These are phyloP conservation scores for Neuroscelio doddi DNA, from an alignment of 2,888 invertebrate species.

Conservation along the genomic window DNA sequence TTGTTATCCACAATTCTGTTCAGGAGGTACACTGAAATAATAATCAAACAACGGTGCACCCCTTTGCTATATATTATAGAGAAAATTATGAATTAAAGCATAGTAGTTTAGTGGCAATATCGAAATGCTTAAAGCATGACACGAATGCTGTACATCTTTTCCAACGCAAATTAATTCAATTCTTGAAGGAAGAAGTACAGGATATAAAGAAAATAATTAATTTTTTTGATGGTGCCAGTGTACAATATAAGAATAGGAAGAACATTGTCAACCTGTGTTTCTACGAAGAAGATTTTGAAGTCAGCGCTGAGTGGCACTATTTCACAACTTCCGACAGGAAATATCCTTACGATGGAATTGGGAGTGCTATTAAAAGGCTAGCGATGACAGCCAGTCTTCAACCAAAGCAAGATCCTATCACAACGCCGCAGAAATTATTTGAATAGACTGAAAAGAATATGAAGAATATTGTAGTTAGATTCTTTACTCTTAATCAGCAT, in stretches of 20 bases:
- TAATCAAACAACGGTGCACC: too few relatives aligned
- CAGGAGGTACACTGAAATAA: too few relatives aligned
- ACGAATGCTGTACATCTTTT: too few relatives aligned
- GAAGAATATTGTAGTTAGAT: too few relatives aligned
- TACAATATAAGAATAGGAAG: constrained; percentile 23
- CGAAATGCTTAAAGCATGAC: too few relatives aligned
- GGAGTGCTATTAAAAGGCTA: constrained; percentile 26
- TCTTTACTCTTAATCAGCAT: too few relatives aligned
- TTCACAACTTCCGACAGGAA: constrained; percentile 21
- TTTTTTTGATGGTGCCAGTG: constrained; percentile 34
- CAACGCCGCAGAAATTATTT: constrained; percentile 25
- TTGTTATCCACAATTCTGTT: too few relatives aligned
- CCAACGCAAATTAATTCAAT: too few relatives aligned
- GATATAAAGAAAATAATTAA: constrained; percentile 25
- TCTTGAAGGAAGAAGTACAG: too few relatives aligned
- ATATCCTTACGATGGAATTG: constrained; percentile 28
- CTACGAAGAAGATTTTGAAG: constrained; percentile 28
- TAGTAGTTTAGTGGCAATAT: too few relatives aligned
- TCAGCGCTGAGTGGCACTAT: constrained; percentile 31
- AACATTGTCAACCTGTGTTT: constrained; percentile 12
- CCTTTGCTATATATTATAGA: too few relatives aligned
- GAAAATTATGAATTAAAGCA: too few relatives aligned
- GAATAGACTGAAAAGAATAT: constrained; percentile 27
- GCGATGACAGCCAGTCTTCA: constrained; percentile 24
- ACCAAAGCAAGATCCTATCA: constrained; percentile 31